A percentile compares a stretch with the other conserved stretches of the same genome.
phyloP scores from a whole-genome alignment of 1,140 invertebrate genomes.

The Ceratina japonica region DNA sequence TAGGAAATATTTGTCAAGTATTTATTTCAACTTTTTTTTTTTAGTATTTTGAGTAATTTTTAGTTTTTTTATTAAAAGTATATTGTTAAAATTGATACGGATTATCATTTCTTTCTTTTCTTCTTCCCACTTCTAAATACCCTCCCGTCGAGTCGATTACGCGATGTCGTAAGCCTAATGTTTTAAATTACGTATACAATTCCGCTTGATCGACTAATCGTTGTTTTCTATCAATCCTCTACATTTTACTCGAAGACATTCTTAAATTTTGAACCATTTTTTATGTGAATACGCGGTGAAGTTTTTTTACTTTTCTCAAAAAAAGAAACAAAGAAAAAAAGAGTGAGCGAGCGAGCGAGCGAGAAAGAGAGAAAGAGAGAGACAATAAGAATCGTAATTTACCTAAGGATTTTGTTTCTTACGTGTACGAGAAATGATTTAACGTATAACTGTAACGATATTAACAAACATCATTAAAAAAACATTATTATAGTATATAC shows the following conservation, averaged over 20 bases:
- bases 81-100: background rate
- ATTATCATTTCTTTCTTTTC: slow-evolving; percentile 10
- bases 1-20: background rate
- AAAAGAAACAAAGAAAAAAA: no score
- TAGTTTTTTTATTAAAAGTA: slow-evolving; percentile 28
- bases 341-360: background rate
- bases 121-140: background rate
- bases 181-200: slow-evolving; percentile 11
- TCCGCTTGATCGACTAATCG: slow-evolving; percentile 27
- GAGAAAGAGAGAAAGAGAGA: slow-evolving; percentile 2
- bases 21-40: slow-evolving; percentile 22
- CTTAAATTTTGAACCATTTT: slow-evolving; percentile 3
- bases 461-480: slow-evolving; percentile 23
- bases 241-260: slow-evolving; percentile 30
- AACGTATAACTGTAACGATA: slow-evolving; percentile 13
- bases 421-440: slow-evolving; percentile 8
- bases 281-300: background rate
- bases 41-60: background rate
- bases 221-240: slow-evolving; percentile 24
- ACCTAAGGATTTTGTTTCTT: slow-evolving; percentile 26
- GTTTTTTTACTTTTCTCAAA: no score
- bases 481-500: no score
- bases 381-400: slow-evolving; percentile 42
- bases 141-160: background rate
- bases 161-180: background rate